These are phyloP conservation scores for Eristalis pertinax DNA, from an alignment of 2,888 invertebrate genomes.

Conservation along the genomic window DNA sequence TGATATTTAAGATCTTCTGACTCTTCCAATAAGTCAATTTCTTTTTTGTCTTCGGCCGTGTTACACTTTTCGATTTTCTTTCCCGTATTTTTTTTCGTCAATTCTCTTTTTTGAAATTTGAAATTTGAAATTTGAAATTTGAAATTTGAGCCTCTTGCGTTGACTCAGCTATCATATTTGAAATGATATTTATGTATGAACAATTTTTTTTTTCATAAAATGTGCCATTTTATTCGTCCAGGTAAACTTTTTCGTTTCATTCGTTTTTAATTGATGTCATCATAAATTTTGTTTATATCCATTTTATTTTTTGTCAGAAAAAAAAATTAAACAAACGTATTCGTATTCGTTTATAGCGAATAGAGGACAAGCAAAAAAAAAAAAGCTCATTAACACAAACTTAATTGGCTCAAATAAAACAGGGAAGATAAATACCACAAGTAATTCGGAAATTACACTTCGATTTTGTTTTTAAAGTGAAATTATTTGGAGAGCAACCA, in stretches of 20 bases:
- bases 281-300: constrained; percentile 20
- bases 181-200: constrained; percentile 26
- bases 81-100: not conserved
- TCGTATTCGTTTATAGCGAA: not conserved
- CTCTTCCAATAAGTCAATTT: constrained; percentile 1
- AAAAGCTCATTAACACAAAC: constrained; percentile 15
- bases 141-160: constrained; percentile 34
- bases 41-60: constrained; percentile 26
- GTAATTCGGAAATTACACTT: constrained; percentile 13
- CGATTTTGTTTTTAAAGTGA: constrained; percentile 4
- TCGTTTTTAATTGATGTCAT: constrained; percentile 49
- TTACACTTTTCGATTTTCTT: not conserved
- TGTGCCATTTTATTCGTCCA: constrained; percentile 19
- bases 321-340: not conserved
- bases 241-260: constrained; percentile 37
- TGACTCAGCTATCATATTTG: constrained; percentile 20
- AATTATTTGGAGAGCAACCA: constrained; percentile 8
- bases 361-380: not conserved
- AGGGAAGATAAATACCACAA: constrained; percentile 28
- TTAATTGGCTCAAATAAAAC: constrained; percentile 40
- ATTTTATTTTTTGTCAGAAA: constrained; percentile 6
- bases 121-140: constrained; percentile 42
- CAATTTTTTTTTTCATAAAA: not conserved
- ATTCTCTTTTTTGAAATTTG: not conserved
- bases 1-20: constrained; percentile 11